Base-by-base conservation (phyloP, 2,797 vertebrate species). In the Sebastolobus alascanus region DNA sequence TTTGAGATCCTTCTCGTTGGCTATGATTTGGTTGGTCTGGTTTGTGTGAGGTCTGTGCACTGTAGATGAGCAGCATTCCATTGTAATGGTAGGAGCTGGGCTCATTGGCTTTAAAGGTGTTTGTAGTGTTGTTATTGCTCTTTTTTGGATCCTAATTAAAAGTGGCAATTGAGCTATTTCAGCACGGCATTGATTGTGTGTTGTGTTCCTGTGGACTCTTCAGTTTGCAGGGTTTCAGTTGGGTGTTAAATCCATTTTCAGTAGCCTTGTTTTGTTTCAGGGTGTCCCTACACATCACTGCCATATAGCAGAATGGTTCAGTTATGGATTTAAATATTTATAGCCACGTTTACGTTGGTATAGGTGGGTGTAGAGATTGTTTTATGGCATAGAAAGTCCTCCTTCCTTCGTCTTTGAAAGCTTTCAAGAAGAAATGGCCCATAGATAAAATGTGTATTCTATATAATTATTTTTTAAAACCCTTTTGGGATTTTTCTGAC, bases 101-200 rank as follows among this genome's bases (percentile, higher is more conserved):
- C 25, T 82, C 65, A 74, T 50, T 70, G 50, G 59, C 35, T 76
- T 73, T 60, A 68, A 20, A 65, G 59, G 5, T 74, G 59, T 66
- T 76, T 46, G 27, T 37, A 59, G 55, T 38, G n/a, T 25, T 38
- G 14, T 0, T 38, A 58, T 71, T 83, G 68, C 27, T 79, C 22
- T 55, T 46, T 52, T 50, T 68, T 61, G 1, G 22, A n/a, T 77
- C 13, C 67, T 37, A 64, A 61, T 84, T 72, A 50, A 33, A 77
- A 65, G 8, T 50, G 18, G 2, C 37, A 83, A 64, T 68, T 12
- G 38, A 33, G 65, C n/a, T 46, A 5, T 80, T 65, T 58, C 8
- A 55, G 25, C 3, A 6, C 3, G 1, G 13, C 25, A 69, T 75
- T 1, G n/a, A 70, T n/a, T 78, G 46, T 46, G 33, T 78, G 14